These are phyloP conservation scores for Corythornis leucogaster DNA, from an alignment of 2,797 vertebrate genomes.

Conservation along the genomic window DNA sequence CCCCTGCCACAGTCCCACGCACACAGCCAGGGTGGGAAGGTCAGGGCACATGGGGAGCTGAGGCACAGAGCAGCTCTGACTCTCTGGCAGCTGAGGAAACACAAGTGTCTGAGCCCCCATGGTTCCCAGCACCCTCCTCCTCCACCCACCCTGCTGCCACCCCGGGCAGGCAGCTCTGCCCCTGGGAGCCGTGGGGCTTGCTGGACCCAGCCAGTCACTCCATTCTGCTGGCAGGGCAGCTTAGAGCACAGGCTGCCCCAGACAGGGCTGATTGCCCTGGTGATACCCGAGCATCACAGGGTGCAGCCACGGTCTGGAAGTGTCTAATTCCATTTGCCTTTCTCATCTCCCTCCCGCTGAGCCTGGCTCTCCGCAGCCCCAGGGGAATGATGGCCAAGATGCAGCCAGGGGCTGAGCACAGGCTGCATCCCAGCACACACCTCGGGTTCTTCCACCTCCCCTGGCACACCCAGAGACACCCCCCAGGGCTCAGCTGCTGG, in stretches of 20 bases:
- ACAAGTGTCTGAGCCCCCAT: rapidly evolving
- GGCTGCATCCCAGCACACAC: not conserved
- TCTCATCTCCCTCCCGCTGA: not conserved
- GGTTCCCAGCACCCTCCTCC: not conserved
- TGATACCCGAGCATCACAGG: not conserved
- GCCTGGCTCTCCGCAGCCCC: rapidly evolving
- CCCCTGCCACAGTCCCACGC: not conserved
- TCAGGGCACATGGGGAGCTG: rapidly evolving
- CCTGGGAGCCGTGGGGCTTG: not conserved
- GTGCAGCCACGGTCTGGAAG: not conserved
- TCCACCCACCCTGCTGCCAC: not conserved
- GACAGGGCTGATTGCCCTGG: not conserved
- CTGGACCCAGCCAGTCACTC: not conserved
- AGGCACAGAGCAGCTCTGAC: not conserved
- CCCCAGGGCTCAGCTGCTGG: rapidly evolving
- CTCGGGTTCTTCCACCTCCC: not conserved
- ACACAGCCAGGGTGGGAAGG: not conserved
- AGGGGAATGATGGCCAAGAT: not conserved
- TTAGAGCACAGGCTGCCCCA: not conserved
- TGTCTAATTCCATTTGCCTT: not conserved
- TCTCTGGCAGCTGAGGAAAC: not conserved
- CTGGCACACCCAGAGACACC: not conserved
- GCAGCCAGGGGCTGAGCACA: not conserved
- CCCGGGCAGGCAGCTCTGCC: not conserved
- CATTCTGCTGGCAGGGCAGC: not conserved